Conservation (phyloP, 2,797 vertebrate species). For the Mycteria americana region DNA sequence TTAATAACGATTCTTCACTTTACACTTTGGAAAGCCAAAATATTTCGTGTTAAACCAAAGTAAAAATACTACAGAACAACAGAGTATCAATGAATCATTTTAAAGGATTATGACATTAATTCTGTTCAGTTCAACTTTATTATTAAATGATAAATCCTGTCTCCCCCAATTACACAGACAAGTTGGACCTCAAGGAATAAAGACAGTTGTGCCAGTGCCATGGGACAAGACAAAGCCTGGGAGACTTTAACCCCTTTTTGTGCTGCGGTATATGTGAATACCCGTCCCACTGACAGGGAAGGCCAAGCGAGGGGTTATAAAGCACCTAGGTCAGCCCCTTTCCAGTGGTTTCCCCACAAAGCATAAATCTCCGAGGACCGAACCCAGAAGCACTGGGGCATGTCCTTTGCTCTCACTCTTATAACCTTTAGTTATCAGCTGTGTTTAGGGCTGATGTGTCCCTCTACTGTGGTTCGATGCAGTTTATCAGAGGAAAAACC, state of each 20-base stretch:
- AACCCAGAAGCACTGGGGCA: neutral
- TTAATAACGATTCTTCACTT: neutral
- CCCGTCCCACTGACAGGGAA: neutral
- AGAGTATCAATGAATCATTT: constrained; percentile 66
- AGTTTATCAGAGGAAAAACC: neutral
- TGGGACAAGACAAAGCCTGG: neutral
- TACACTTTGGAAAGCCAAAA: constrained; percentile 52
- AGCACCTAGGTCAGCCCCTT: neutral
- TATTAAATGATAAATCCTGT: neutral
- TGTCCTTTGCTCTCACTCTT: neutral
- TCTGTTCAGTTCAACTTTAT: constrained; percentile 36
- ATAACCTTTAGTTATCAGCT: neutral
- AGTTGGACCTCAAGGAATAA: neutral
- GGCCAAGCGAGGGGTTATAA: neutral
- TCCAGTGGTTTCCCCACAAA: neutral
- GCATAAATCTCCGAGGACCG: neutral
- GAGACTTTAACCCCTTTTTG: neutral
- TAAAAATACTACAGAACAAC: constrained; percentile 63
- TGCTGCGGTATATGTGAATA: neutral
- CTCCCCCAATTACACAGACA: neutral
- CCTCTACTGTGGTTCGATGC: neutral
- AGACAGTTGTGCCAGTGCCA: neutral
- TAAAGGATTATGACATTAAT: constrained; percentile 50
- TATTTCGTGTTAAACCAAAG: constrained; percentile 60
- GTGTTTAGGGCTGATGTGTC: neutral